A percentile compares a stretch with the other conserved stretches of the same genome.
These are phyloP conservation scores for Drosophila histrio DNA, from an alignment of 2,888 invertebrate species.

Conservation along the genomic window DNA sequence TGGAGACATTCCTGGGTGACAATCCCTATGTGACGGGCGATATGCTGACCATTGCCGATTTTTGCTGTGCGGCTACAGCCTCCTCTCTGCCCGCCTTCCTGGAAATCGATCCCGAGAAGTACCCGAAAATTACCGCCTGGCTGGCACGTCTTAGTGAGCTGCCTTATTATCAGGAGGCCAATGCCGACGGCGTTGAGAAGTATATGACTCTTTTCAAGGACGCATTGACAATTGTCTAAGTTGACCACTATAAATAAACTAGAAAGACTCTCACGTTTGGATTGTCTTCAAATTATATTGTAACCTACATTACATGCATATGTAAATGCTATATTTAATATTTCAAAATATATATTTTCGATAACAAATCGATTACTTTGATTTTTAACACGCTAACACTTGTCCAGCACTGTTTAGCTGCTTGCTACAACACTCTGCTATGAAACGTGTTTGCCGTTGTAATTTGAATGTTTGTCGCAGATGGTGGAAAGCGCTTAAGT, in stretches of 20 bases:
- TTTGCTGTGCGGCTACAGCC: slow-evolving; percentile 54
- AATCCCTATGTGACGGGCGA: slow-evolving; percentile 53
- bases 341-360: slow-evolving; percentile 23
- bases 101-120: slow-evolving; percentile 38
- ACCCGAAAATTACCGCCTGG: slow-evolving; percentile 58
- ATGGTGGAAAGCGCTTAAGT: neutral
- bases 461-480: slow-evolving; percentile 4
- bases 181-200: slow-evolving; percentile 34
- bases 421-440: slow-evolving; percentile 3
- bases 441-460: neutral
- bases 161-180: slow-evolving; percentile 51
- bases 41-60: slow-evolving; percentile 55
- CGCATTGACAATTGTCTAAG: slow-evolving; percentile 31
- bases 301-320: neutral
- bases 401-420: neutral
- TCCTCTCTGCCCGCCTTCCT: slow-evolving; percentile 44
- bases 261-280: neutral
- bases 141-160: slow-evolving; percentile 38
- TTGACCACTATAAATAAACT: neutral
- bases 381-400: neutral
- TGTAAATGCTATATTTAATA: neutral
- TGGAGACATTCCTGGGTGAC: slow-evolving; percentile 52
- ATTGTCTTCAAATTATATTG: neutral
- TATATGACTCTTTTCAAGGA: slow-evolving; percentile 25
- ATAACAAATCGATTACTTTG: slow-evolving; percentile 4